phyloP scores from a whole-genome alignment of 1,140 invertebrate genomes.

The Calephelis virginiensis region DNA sequence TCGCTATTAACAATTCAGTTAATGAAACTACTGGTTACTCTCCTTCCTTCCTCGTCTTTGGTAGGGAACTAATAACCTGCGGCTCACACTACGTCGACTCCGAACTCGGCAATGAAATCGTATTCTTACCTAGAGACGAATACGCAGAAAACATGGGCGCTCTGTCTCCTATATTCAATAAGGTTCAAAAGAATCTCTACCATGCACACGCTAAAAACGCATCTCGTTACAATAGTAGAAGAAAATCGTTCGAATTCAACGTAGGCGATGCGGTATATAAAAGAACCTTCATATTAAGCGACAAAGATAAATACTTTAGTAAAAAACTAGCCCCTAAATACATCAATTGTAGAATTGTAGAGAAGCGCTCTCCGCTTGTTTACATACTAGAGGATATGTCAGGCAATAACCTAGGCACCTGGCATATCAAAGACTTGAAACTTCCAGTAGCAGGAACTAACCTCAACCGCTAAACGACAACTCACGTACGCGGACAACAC shows the following conservation, averaged over 20 bases:
- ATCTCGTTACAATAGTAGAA: conserved; percentile 19
- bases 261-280: conserved; percentile 28
- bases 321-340: conserved; percentile 27
- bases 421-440: no score
- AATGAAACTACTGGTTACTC: conserved; percentile 33
- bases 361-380: conserved; percentile 21
- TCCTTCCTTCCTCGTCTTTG: conserved; percentile 27
- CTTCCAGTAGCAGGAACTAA: no score
- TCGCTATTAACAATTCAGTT: conserved; percentile 44
- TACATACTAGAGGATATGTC: conserved; percentile 12
- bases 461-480: no score
- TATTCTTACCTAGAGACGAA: conserved; percentile 26
- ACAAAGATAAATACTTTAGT: conserved; percentile 10
- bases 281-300: conserved; percentile 21
- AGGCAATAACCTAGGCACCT: no score
- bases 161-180: conserved; percentile 24
- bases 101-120: conserved; percentile 11
- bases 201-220: conserved; percentile 24
- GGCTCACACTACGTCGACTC: conserved; percentile 26
- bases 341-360: conserved; percentile 21
- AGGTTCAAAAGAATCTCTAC: conserved; percentile 24
- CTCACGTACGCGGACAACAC: no score
- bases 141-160: conserved; percentile 29
- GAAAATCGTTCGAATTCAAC: conserved; percentile 26
- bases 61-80: conserved; percentile 26